Conservation (phyloP, 92 coral and sea anemone species). For the Zoanthus gigantus region DNA sequence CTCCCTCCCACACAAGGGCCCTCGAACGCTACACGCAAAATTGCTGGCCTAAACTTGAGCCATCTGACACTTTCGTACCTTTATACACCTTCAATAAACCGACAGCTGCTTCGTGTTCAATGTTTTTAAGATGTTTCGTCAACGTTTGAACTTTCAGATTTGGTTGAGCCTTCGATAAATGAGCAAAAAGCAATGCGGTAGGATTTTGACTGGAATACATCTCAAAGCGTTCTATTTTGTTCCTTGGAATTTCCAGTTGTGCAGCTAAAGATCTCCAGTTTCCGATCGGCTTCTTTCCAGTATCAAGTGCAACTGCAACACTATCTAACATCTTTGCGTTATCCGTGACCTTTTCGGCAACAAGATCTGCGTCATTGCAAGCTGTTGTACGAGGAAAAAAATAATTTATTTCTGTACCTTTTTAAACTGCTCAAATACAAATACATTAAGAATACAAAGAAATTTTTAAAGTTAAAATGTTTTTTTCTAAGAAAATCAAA, state of each 20-base stretch:
- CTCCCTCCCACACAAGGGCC: no score
- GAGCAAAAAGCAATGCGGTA: neutral
- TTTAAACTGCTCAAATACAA: neutral
- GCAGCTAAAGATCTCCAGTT: slow-evolving; percentile 29
- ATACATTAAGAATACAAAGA: no score
- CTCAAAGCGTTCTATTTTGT: slow-evolving; percentile 4
- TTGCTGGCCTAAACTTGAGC: neutral
- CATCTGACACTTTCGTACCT: neutral
- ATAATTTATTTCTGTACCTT: no score
- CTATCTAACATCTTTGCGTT: neutral
- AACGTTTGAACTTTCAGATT: neutral
- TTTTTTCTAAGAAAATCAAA: no score
- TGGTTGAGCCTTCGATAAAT: neutral
- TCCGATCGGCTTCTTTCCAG: slow-evolving; percentile 1
- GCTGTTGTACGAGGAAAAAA: neutral
- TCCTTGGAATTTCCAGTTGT: neutral
- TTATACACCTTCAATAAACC: neutral
- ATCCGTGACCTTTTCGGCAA: neutral
- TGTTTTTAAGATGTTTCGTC: neutral
- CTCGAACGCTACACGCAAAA: neutral
- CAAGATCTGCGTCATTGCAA: neutral
- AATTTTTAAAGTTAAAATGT: neutral
- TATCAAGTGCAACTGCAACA: slow-evolving; percentile 6
- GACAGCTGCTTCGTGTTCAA: neutral
- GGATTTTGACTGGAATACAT: slow-evolving; percentile 28